Evolutionary conservation across 2,888 invertebrate species (phyloP), one percentile per base, ranked within the genome.

Genomic region (Corbicula japonica): DNA sequence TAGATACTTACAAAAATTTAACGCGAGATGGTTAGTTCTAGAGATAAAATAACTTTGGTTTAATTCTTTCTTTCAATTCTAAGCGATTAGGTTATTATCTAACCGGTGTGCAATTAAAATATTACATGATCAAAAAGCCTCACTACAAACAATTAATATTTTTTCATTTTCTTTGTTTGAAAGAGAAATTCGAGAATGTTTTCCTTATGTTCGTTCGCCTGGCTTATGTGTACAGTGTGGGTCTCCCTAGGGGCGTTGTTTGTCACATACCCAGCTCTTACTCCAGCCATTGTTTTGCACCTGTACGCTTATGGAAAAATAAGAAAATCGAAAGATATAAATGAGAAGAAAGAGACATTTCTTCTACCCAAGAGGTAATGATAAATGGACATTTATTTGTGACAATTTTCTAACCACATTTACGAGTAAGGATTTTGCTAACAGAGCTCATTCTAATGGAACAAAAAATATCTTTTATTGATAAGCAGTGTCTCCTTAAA

Each of bases 301-400:
- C 60, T 87, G 34, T 87, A 80, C 46, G 46, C 83, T 1, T 84
- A 80, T 52, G 86, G 86, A 44, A 87, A 87, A 62, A 66, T 76
- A 15, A 60, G 86, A 35, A 62, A 73, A 12, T 44, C 52, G 12
- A 34, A 66, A 21, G 48, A 35, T 12, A 61, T 35, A 21, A 61
- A 54, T 18, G 32, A 61, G 38, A 65, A 44, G 1, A 50, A 71
- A 1, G 52, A 62, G 23, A 46, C 66, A 6, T 66, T 80, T n/a
- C 69, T 84, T 34, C 65, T 86, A 10, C 86, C 86, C 10, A 86
- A 86, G 56, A 82, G 86, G 86, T 86, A 70, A 35, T n/a, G 15
- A 6, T 21, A 38, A 28, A 23, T 18, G 12, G 23, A 44, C 15
- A 4, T 54, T n/a, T n/a, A n/a, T n/a, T n/a, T n/a, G n/a, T n/a